Percentiles rank a stretch among this genome's conserved stretches.
These are phyloP conservation scores for Ichneumoninae sp. DNA, from an alignment of 2,888 invertebrate genomes.

Conservation along the genomic window DNA sequence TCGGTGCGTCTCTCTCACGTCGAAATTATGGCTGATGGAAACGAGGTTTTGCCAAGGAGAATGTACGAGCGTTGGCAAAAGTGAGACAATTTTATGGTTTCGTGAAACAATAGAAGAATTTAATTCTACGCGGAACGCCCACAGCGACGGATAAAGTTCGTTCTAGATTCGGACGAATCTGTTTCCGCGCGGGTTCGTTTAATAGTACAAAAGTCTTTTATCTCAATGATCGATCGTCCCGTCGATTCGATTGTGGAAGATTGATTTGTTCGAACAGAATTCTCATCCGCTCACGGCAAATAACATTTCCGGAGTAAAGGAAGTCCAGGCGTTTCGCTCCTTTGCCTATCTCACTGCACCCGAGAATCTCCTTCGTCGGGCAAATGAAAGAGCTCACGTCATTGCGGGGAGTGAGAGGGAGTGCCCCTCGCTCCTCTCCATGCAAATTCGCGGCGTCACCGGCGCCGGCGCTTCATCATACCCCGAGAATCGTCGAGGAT, in stretches of 20 bases:
- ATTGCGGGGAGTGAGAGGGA: slow-evolving; percentile 46
- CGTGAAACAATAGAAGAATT: slow-evolving; percentile 1
- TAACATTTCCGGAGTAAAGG: slow-evolving; percentile 41
- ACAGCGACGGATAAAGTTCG: not conserved
- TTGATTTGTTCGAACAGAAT: slow-evolving; percentile 54
- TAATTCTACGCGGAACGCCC: not conserved
- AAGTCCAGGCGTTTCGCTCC: slow-evolving; percentile 24
- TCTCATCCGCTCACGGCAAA: slow-evolving; percentile 43
- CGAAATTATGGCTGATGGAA: slow-evolving; percentile 13
- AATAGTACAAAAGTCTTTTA: slow-evolving; percentile 37
- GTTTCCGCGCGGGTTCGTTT: slow-evolving; percentile 15
- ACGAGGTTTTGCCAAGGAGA: slow-evolving; percentile 6
- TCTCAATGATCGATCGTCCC: slow-evolving; percentile 15
- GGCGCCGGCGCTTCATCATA: slow-evolving; percentile 70
- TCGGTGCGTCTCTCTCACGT: not conserved
- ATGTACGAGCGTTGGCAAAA: slow-evolving; percentile 9
- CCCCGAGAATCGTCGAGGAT: slow-evolving; percentile 71
- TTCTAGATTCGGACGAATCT: slow-evolving; percentile 8
- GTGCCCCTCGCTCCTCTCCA: slow-evolving; percentile 28
- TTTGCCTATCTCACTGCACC: slow-evolving; percentile 18
- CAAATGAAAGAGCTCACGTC: slow-evolving; percentile 51
- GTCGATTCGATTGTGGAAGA: slow-evolving; percentile 33
- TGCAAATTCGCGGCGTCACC: slow-evolving; percentile 72
- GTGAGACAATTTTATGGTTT: not conserved
- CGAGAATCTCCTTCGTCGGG: slow-evolving; percentile 25